Percentiles rank a stretch among this genome's conserved stretches.
These are phyloP conservation scores for Ormyrus nitidulus DNA, from an alignment of 2,888 invertebrate species.

Conservation along the genomic window DNA sequence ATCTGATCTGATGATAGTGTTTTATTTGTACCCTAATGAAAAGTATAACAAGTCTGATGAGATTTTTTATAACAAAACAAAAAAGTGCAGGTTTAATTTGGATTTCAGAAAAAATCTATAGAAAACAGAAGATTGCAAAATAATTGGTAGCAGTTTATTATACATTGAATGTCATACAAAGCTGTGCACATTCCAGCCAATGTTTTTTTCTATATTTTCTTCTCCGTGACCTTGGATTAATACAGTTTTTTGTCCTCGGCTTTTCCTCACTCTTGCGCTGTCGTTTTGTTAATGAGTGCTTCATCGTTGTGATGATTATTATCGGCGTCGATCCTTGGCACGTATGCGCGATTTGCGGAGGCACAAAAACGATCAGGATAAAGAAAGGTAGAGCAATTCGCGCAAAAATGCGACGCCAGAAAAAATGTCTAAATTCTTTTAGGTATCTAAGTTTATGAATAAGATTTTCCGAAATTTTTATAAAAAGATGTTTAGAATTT, in stretches of 20 bases:
- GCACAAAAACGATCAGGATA: not conserved
- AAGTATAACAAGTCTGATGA: too few relatives aligned
- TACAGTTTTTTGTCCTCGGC: conserved; percentile 47
- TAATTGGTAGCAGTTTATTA: not conserved
- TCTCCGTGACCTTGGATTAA: conserved; percentile 53
- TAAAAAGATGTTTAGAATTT: too few relatives aligned
- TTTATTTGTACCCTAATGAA: too few relatives aligned
- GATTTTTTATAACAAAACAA: too few relatives aligned
- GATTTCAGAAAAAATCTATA: too few relatives aligned
- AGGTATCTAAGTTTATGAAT: too few relatives aligned
- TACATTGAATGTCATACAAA: not conserved
- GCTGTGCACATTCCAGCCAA: conserved; percentile 19
- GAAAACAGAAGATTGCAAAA: not conserved
- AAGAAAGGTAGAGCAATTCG: conserved; percentile 11
- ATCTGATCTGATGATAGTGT: too few relatives aligned
- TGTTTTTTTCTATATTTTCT: conserved; percentile 6
- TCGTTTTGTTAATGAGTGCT: conserved; percentile 49
- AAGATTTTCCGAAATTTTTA: too few relatives aligned
- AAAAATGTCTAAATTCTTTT: too few relatives aligned
- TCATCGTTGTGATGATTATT: conserved; percentile 50
- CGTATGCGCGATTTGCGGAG: conserved; percentile 35
- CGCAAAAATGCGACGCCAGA: conserved; percentile 14
- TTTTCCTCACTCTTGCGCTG: conserved; percentile 31
- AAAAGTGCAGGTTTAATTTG: too few relatives aligned
- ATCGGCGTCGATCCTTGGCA: conserved; percentile 54